Evolutionary conservation across 2,888 invertebrate species (phyloP).

Genomic region (Hydrotaea cyrtoneurina): DNA sequence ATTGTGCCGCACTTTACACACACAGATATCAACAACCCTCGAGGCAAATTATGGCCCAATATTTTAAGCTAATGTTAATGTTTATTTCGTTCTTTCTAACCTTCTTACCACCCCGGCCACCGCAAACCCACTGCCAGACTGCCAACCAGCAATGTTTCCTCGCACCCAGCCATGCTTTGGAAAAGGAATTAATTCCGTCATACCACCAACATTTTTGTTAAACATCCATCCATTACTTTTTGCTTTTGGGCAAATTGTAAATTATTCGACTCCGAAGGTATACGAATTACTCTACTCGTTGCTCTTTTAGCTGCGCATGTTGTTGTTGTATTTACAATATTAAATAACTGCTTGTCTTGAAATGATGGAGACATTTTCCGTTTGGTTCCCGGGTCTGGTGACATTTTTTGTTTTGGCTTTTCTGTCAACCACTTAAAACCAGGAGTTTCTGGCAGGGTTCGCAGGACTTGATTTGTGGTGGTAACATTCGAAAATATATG

Average conservation of each 20-base stretch:
- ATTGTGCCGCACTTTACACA: conserved; percentile 42
- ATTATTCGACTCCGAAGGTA: conserved; percentile 76
- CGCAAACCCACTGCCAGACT: background rate
- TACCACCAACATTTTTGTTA: conserved; percentile 21
- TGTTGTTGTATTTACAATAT: conserved; percentile 63
- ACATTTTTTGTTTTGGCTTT: conserved; percentile 22
- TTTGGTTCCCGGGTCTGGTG: conserved; percentile 41
- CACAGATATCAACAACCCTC: conserved; percentile 64
- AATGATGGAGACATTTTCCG: conserved; percentile 11
- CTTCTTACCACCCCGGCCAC: background rate
- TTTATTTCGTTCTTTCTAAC: conserved; percentile 69
- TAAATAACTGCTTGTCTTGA: conserved; percentile 45
- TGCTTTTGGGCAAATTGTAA: conserved; percentile 76
- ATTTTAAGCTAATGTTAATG: conserved; percentile 80
- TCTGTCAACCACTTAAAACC: no score
- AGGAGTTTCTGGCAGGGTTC: no score
- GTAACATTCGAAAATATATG: no score
- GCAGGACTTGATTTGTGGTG: no score
- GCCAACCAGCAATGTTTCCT: background rate
- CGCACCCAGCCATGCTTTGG: background rate
- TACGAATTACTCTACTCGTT: conserved; percentile 9
- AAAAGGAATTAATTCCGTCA: conserved; percentile 60
- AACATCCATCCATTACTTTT: conserved; percentile 49
- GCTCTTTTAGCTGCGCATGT: background rate
- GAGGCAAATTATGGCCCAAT: conserved; percentile 79